Percentiles rank a stretch among this genome's conserved stretches.
Evolutionary conservation across 2,113 vertebrate genomes (phyloP).

Genomic region (Malurus cyaneus): DNA sequence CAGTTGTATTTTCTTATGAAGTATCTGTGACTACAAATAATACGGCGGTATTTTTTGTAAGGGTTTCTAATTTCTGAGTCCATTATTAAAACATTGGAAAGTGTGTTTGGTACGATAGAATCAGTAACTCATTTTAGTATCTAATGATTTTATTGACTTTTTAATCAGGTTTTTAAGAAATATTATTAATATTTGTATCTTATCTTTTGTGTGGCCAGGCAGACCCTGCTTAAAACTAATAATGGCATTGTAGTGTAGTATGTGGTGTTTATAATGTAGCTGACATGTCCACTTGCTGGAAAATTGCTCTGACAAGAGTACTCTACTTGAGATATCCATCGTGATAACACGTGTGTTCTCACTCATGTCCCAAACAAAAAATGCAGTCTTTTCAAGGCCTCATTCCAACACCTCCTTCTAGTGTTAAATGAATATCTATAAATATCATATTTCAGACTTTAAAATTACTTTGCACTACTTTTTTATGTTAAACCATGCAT

Average conservation of each 20-base stretch:
- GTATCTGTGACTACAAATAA: neutral
- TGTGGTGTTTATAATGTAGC: neutral
- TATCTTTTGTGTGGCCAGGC: neutral
- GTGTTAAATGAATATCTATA: neutral
- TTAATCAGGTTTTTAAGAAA: neutral
- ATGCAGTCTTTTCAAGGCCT: neutral
- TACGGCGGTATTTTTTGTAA: neutral
- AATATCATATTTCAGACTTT: neutral
- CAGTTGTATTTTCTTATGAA: neutral
- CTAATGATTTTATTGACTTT: neutral
- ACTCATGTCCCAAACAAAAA: neutral
- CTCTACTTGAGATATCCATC: neutral
- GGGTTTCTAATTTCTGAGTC: neutral
- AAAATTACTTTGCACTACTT: neutral
- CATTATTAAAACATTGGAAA: neutral
- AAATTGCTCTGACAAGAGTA: neutral
- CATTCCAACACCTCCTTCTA: neutral
- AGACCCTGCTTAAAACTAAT: neutral
- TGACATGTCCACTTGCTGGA: neutral
- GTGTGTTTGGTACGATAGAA: neutral
- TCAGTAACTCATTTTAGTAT: neutral
- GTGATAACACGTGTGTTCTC: neutral
- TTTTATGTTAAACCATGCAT: neutral
- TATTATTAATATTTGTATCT: neutral
- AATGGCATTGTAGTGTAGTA: neutral